Base-by-base conservation (phyloP, 2,797 vertebrate species). In the Liparis tanakae region DNA sequence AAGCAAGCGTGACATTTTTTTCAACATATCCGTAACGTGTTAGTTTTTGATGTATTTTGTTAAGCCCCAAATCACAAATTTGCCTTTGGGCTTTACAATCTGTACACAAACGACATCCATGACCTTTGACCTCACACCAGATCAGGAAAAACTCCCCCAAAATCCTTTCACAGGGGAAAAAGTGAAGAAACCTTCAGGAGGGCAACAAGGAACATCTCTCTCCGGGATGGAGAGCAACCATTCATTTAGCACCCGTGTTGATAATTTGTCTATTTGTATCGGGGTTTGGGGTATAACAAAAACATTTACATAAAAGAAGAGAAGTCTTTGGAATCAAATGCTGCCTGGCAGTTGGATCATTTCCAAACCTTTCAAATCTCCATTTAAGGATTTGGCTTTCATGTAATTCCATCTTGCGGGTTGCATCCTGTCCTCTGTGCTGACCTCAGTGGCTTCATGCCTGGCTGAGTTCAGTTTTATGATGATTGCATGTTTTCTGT, bases 401-500 rank as follows among this genome's bases (percentile, higher is more conserved):
- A 25, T 44, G 20, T 25, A 14, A 72, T 18, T 55, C 6, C 9
- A 37, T 15, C 34, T 10, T 39, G 7, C 37, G 33, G 48, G 7
- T 20, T 33, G 9, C 30, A 36, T 60, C 44, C 46, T 60, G 64
- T 41, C 22, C 37, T 44, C 33, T 13, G 18, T 44, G 34, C 75
- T 78, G 57, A 67, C 51, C 46, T 67, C 64, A 51, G 30, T 18
- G 8, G 15, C 17, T 63, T 22, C 30, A 54, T 43, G 20, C 20
- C 12, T 44, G 53, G 43, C 59, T 64, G 64, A 73, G 56, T 10
- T 55, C 5, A 39, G n/a, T 66, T 58, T 44, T 54, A 14, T 56
- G 5, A n/a, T 44, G n/a, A 50, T 46, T 13, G 9, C 18, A 59
- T 6, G 17, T 20, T 5, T 34, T 60, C 39, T 62, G 58, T 18